Percentiles rank a stretch among this genome's conserved stretches.
Conservation (phyloP, 2,888 invertebrate species). For the Chrysotoxum bicinctum region DNA sequence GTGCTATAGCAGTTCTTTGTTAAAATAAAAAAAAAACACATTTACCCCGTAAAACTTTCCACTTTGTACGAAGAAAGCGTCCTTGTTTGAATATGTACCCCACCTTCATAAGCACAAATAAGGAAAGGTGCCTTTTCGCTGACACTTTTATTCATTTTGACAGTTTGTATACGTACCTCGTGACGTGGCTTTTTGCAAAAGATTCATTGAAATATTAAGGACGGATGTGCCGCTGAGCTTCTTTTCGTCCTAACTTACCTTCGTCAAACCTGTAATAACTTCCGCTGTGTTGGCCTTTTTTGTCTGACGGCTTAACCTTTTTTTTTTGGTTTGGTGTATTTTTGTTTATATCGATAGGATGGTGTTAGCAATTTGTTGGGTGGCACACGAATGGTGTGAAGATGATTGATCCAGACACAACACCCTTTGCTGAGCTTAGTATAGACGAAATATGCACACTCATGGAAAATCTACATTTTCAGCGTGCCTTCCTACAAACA, state of each 20-base stretch:
- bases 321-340: conserved; percentile 15
- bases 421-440: conserved; percentile 29
- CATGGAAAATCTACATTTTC: conserved; percentile 2
- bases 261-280: not conserved
- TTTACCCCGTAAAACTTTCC: conserved; percentile 47
- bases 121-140: conserved; percentile 62
- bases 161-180: conserved; percentile 65
- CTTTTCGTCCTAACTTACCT: not conserved
- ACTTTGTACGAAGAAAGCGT: conserved; percentile 30
- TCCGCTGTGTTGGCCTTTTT: conserved; percentile 38
- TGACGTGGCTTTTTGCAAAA: conserved; percentile 33
- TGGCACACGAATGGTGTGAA: conserved; percentile 33
- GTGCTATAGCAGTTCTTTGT: conserved; percentile 30
- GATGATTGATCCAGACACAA: conserved; percentile 50
- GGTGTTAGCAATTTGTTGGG: conserved; percentile 34
- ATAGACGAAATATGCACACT: not conserved
- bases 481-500: not conserved
- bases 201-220: conserved; percentile 46
- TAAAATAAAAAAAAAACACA: not conserved
- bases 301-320: conserved; percentile 34
- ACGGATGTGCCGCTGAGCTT: conserved; percentile 17
- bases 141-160: conserved; percentile 71
- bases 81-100: conserved; percentile 22
- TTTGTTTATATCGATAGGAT: not conserved
- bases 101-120: not conserved